Base-by-base conservation (phyloP, 2,888 invertebrate species). In the Myathropa florea region DNA sequence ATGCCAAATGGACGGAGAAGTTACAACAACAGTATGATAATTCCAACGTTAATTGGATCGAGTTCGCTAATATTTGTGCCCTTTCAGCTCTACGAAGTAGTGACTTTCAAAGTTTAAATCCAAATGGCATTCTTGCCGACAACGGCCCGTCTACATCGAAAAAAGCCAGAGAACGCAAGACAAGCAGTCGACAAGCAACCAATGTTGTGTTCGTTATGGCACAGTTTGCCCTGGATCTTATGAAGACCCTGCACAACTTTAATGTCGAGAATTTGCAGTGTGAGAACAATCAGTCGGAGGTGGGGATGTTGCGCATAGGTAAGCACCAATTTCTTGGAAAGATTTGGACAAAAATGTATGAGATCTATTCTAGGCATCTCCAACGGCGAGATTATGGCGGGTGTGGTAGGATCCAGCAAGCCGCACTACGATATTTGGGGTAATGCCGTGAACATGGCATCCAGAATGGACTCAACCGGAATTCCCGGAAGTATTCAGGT, bases 361-460 rank as follows among this genome's bases (percentile, higher is more conserved):
- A 12, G 4, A 21, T 36, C 1, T 21, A n/a, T 14, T 46, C 0
- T 67, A 96, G 98, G 98, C 83, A 96, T 99, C 90, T 97, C 97
- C 39, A 96, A 97, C 90, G 98, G 98, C 0, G 95, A 96, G 89
- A 96, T 98, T 6, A 97, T 98, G 86, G 98, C 98, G 0, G 98
- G 98, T 3, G 98, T 99, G 0, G 97, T 98, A 3, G 98, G 98
- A 0, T 97, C 97, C 0, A 95, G 97, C 84, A 98, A 98, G 91
- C 98, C 98, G 0, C 94, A 98, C 61, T 98, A 98, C 92, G 98
- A 99, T 91, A 98, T 98, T 90, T 99, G 98, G 98, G 98, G 98
- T 0, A 97, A 98, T 92, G 96, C 98, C 0, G 98, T 98, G 0
- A 99, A 99, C 92, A 96, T 99, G 95, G 98, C 99, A 3, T 98